Evolutionary conservation across 2,797 vertebrate genomes (phyloP), one percentile per base, ranked within the genome.

Genomic region (Nannoperca obscura): DNA sequence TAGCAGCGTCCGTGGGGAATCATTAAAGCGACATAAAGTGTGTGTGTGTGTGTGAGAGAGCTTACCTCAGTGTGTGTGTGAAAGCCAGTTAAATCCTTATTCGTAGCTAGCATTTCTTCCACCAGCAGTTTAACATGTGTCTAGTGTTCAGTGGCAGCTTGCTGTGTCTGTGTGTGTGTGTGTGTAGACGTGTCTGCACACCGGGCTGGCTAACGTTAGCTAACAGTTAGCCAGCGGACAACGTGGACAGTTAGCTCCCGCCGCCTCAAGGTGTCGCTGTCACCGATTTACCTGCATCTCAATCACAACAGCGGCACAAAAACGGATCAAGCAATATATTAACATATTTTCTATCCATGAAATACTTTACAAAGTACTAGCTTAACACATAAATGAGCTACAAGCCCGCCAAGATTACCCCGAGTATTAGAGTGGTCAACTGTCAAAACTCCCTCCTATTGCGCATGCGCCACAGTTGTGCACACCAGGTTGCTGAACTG

Each of bases 111-210:
- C 93, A 93, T 94, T 80, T 87, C 91, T 88, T 10, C 92, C 75
- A 44, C 1, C 76, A 68, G 75, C 81, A 58, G 74, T 27, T 38
- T 50, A 66, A 83, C 89, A 87, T 90, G 88, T 88, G 90, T 88
- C 24, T 32, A 5, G 47, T 72, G 9, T 61, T 64, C 50, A 55
- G 68, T 69, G 61, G 72, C 74, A 4, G 76, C 58, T 22, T 44
- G 32, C 44, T 62, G 73, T 75, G 47, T 52, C 1, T 13, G 20
- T 61, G 75, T 75, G 47, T 59, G 75, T 74, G 44, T 62, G 73
- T 74, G 32, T 88, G 91, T 78, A 55, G 84, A 91, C 89, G 93
- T 92, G 92, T 93, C 89, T 83, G 66, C 68, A 66, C 3, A 47
- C 69, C 7, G 57, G 32, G 77, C 71, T 55, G 60, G 83, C 83